phyloP scores from a whole-genome alignment of 2,888 invertebrate species.

The Nasonovia ribisnigri region DNA sequence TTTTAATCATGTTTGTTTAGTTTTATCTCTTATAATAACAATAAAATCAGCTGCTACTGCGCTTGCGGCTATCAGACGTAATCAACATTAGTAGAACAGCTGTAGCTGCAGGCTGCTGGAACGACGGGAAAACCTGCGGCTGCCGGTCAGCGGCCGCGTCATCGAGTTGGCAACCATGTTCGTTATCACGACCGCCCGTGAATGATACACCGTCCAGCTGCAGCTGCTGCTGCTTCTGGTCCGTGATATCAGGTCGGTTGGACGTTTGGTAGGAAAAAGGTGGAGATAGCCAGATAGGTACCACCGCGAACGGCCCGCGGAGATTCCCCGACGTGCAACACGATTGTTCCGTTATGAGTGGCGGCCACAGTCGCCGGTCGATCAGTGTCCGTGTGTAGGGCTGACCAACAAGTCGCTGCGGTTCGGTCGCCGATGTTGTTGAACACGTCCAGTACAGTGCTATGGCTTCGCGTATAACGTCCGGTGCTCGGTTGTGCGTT shows the following conservation, averaged over 20 bases:
- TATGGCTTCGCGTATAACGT: slow-evolving; percentile 65
- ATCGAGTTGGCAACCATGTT: neutral
- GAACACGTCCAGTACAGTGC: slow-evolving; percentile 60
- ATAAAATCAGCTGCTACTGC: neutral
- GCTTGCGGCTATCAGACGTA: neutral
- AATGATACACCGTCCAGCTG: slow-evolving; percentile 8
- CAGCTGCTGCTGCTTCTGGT: slow-evolving; percentile 33
- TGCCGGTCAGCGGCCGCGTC: neutral
- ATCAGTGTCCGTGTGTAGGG: slow-evolving; percentile 63
- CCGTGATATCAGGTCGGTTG: slow-evolving; percentile 27
- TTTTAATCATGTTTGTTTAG: neutral
- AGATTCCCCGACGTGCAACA: neutral
- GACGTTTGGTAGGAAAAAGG: slow-evolving; percentile 68
- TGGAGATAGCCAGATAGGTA: slow-evolving; percentile 76
- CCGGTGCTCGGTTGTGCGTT: slow-evolving; percentile 64
- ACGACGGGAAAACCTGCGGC: neutral
- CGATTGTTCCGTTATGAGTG: slow-evolving; percentile 61
- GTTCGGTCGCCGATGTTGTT: slow-evolving; percentile 62
- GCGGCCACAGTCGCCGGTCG: slow-evolving; percentile 57
- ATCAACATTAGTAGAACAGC: neutral
- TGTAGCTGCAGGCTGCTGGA: neutral
- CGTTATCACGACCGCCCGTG: slow-evolving; percentile 5
- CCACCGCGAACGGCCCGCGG: slow-evolving; percentile 69
- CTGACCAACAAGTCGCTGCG: slow-evolving; percentile 44
- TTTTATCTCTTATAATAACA: neutral